Base-by-base conservation (phyloP, 2,113 vertebrate genomes). In the Ochotona curzoniae region DNA sequence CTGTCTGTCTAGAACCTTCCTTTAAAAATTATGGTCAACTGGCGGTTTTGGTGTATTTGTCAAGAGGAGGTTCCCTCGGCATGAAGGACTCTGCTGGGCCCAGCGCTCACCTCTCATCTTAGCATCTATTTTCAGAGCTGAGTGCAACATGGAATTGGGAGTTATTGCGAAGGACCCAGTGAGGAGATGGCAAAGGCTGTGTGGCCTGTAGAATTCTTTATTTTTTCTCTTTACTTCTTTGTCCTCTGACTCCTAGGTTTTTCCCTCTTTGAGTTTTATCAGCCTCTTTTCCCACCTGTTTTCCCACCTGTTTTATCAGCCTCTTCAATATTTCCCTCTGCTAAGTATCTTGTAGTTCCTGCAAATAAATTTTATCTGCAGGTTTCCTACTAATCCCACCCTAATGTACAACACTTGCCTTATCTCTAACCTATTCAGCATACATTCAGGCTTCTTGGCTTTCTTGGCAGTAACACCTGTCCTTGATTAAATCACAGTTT, bases 1-100 rank as follows among this genome's bases (percentile, higher is more conserved):
- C 8, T 94, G 35, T 89, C 8, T 94, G 35, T 90, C 95, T 96
- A 57, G 61, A 96, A 51, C 87, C 12, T 38, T 70, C 64, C 57
- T 76, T 84, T 90, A 51, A 26, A 49, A 79, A 57, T 84, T 38
- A 35, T 26, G 70, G 38, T 15, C 49, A 44, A 87, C 49, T 79
- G 66, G 10, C 83, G 61, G 20, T 76, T 84, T 49, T 51, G 74
- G 26, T 87, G 26, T 70, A 15, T 83, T 75, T 87, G n/a, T 84
- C 10, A 84, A 87, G 47, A 80, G 32, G 23, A 44, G 4, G 2
- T 2, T 4, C 30, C 7, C 1, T 74, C 64, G 10, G 11, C 26
- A 0, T 26, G 75, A 85, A 70, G 44, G 38, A 74, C 35, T 74
- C 54, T 57, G 49, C 10, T 12, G 14, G 47, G 18, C 20, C 18